These are phyloP conservation scores for Brenthis hecate DNA, from an alignment of 2,888 invertebrate species.

Conservation along the genomic window DNA sequence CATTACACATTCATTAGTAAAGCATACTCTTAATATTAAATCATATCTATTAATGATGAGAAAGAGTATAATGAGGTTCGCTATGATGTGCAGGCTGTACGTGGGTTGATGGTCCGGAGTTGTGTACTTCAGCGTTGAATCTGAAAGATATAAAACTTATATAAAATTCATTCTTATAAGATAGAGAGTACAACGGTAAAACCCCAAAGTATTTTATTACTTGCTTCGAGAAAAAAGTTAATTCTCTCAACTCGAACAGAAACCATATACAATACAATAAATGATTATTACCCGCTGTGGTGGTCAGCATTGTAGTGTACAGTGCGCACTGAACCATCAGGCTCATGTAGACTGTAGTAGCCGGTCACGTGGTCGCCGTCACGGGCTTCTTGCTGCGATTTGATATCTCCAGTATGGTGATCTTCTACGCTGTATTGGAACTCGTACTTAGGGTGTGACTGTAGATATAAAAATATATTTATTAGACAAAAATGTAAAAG, in stretches of 20 bases:
- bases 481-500: background rate
- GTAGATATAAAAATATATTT: conserved; percentile 15
- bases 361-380: conserved; percentile 78
- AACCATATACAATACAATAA: background rate
- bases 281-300: conserved; percentile 75
- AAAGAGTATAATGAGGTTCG: conserved; percentile 19
- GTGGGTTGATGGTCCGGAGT: conserved; percentile 63
- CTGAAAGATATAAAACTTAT: conserved; percentile 48
- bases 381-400: conserved; percentile 77
- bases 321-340: conserved; percentile 80
- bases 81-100: conserved; percentile 48
- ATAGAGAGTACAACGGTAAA: background rate
- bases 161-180: background rate
- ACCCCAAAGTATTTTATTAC: too few species aligned
- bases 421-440: conserved; percentile 79
- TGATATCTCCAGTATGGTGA: conserved; percentile 80
- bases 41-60: conserved; percentile 17
- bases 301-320: conserved; percentile 83
- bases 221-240: too few species aligned
- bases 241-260: background rate
- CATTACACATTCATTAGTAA: background rate
- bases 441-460: conserved; percentile 79
- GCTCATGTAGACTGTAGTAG: conserved; percentile 79
- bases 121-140: conserved; percentile 82
- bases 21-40: background rate